Base-by-base conservation (phyloP, 2,113 vertebrate genomes). In the Podocnemis expansa region DNA sequence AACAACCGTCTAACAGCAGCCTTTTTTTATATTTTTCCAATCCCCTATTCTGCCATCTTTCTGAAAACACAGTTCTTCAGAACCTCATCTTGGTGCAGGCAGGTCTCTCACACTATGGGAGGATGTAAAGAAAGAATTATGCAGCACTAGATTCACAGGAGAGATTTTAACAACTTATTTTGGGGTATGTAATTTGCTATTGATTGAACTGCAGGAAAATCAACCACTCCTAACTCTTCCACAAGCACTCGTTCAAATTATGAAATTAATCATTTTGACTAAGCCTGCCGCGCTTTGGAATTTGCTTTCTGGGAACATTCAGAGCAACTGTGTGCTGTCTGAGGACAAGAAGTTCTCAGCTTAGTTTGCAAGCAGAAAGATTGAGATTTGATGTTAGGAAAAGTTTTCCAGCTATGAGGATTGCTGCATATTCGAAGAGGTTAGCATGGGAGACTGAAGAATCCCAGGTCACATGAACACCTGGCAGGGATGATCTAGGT, bases 1-100 rank as follows among this genome's bases (percentile, higher is more conserved):
- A 89, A 91, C 92, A 90, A 24, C 19, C n/a, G 94, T 88, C 91
- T 94, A 87, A 95, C 86, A 85, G 12, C 27, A 58, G 78, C 78
- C 92, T 90, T 93, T 80, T 84, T 84, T 41, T 11, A 0, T 55
- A 47, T 84, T 84, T 92, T 97, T 91, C 91, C 88, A 96, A 49
- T 52, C 88, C 91, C 93, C 2, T 5, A 0, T 34, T 17, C 73
- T 80, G 45, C 85, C 85, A 3, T 38, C 54, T 88, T 81, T 56
- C 70, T 82, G 92, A 93, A 94, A 84, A 14, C 25, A 52, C 76
- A 41, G 8, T 73, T 89, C 58, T 80, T 67, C 63, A 21, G 63
- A 70, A 38, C 6, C n/a, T 76, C 41, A 27, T 45, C 41, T 76
- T 76, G 41, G 41, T 25, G 41, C 3, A 89, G 41, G 2, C 38